Percentiles rank a stretch among this genome's conserved stretches.
phyloP scores from a whole-genome alignment of 2,888 invertebrate species.

The Drosophila nr. perissopoda region DNA sequence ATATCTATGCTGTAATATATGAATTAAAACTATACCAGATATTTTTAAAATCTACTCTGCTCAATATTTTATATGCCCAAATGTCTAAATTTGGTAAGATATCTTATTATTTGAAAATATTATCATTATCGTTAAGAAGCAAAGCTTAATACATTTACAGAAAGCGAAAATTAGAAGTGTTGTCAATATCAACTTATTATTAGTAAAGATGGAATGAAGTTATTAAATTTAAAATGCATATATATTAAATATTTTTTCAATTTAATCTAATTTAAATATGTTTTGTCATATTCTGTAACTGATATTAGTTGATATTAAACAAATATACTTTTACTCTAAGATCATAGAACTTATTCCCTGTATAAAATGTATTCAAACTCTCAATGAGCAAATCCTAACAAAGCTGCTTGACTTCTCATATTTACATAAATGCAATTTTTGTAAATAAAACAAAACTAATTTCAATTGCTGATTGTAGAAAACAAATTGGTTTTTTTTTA shows the following conservation, averaged over 20 bases:
- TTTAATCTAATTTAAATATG: neutral
- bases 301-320: neutral
- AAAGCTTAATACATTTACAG: too few species aligned
- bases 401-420: neutral
- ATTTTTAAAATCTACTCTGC: neutral
- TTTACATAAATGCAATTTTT: too few species aligned
- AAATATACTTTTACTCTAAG: neutral
- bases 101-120: too few species aligned
- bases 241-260: neutral
- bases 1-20: neutral
- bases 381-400: neutral
- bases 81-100: too few species aligned
- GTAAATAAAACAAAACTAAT: too few species aligned
- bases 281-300: neutral
- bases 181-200: too few species aligned
- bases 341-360: neutral
- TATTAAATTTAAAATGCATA: too few species aligned
- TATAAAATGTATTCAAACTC: neutral
- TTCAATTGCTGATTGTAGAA: too few species aligned
- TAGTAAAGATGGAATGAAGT: too few species aligned
- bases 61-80: too few species aligned
- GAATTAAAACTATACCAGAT: neutral
- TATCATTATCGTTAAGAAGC: too few species aligned
- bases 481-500: neutral
- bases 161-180: too few species aligned